phyloP scores from a whole-genome alignment of 2,888 invertebrate genomes.

The Strigamia maritima region DNA sequence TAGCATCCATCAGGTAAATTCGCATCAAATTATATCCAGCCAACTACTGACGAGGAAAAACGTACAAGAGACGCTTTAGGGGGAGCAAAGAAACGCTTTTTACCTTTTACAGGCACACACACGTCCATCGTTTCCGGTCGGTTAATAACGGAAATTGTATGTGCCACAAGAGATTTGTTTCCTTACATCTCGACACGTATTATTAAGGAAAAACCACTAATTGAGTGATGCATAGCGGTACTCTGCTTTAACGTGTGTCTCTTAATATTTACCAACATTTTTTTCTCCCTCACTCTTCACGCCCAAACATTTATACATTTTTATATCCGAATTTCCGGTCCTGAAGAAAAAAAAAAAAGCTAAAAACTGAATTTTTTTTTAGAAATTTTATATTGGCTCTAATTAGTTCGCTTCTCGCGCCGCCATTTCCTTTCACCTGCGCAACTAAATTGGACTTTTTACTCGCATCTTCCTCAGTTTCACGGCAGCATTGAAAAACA shows the following conservation, averaged over 20 bases:
- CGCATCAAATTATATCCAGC: conserved; percentile 10
- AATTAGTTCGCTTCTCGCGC: conserved; percentile 23
- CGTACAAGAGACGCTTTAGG: background rate
- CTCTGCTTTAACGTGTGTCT: background rate
- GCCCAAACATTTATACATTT: conserved; percentile 15
- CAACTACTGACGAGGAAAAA: conserved; percentile 19
- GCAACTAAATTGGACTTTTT: conserved; percentile 9
- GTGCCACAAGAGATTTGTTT: conserved; percentile 10
- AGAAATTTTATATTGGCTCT: background rate
- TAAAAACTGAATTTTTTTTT: background rate
- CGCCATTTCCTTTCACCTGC: conserved; percentile 16
- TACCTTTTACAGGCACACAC: background rate
- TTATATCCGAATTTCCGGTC: background rate
- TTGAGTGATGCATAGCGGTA: conserved; percentile 7
- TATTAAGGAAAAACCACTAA: background rate
- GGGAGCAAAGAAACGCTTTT: background rate
- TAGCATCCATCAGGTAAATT: conserved; percentile 20
- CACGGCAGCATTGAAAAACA: background rate
- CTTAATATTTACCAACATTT: background rate
- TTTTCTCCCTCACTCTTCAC: background rate
- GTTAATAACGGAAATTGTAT: conserved; percentile 16
- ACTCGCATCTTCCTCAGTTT: background rate
- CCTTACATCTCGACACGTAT: background rate
- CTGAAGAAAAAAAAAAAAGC: background rate
- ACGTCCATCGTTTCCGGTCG: conserved; percentile 23